Conservation (phyloP, 2,113 vertebrate genomes). For the Clarias gariepinus region DNA sequence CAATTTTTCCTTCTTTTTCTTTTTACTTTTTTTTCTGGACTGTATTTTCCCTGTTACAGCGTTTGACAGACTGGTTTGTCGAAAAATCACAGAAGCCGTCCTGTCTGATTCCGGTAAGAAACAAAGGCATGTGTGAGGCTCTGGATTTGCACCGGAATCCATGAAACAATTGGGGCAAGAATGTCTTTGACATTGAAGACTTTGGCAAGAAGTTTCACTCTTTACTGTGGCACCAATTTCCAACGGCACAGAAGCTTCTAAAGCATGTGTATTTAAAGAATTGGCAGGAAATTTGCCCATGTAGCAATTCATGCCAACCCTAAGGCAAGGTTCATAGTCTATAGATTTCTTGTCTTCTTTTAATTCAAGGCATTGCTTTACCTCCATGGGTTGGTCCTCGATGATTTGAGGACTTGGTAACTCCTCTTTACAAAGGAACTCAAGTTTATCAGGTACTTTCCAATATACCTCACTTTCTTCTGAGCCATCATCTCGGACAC, state of each 20-base stretch:
- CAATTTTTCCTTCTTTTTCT: conserved; percentile 85
- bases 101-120: not conserved
- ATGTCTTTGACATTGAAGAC: too few species aligned
- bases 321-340: conserved; percentile 59
- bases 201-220: conserved; percentile 59
- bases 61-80: conserved; percentile 62
- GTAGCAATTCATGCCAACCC: conserved; percentile 66
- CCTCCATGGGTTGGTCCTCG: conserved; percentile 51
- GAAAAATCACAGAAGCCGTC: conserved; percentile 49
- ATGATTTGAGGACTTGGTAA: conserved; percentile 6
- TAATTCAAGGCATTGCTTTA: conserved; percentile 36
- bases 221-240: not conserved
- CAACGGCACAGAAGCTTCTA: not conserved
- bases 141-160: conserved; percentile 43
- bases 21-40: conserved; percentile 86
- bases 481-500: not conserved
- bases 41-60: conserved; percentile 69
- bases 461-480: conserved; percentile 19
- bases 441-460: conserved; percentile 18
- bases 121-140: conserved; percentile 40
- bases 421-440: conserved; percentile 19
- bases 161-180: conserved; percentile 57
- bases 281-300: conserved; percentile 71
- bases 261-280: conserved; percentile 59
- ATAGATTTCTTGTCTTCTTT: conserved; percentile 53